Base-by-base conservation (phyloP, 2,888 invertebrate species). In the Dynastes grantii region DNA sequence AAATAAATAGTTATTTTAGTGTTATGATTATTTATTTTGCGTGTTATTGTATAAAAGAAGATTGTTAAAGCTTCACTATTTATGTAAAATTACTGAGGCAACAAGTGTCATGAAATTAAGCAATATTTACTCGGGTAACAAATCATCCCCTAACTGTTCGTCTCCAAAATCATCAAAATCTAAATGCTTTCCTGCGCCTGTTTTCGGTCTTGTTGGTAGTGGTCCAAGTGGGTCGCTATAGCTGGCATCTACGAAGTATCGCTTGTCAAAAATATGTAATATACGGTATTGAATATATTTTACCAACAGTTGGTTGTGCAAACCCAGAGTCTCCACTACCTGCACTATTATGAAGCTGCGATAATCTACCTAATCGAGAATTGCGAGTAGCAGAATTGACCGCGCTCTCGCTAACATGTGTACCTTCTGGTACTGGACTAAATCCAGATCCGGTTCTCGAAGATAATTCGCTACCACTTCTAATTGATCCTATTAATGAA, bases 111-210 rank as follows among this genome's bases (percentile, higher is more conserved):
- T 65, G n/a, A 58, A 45, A 22, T 29, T 37, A n/a, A 78, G 32
- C 61, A 45, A 53, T 16, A 16, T 32, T 90, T 90, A 94, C 86
- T 94, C 94, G 1, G 95, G 95, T 82, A 95, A 87, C 65, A 95
- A 89, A 86, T 94, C 94, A 84, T 94, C 94, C 22, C 94, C 94
- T 27, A 95, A 89, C 87, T 94, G 94, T 85, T 94, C 94, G 86
- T 95, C 92, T 22, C 91, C 94, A 88, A 94, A 94, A 86, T 94
- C 94, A 73, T 93, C 93, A 81, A 88, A 88, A 82, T 92, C 91
- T 63, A 90, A 87, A 37, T 89, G 89, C 84, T 90, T 91, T 71
- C 91, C 85, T 63, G 90, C 90, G 6, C 91, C 90, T 53, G 92
- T 92, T 87, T 91, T 89, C 9, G 91, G 92, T 81, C 91, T 88